Evolutionary conservation across 2,113 vertebrate species (phyloP).

Genomic region (Podilymbus podiceps): DNA sequence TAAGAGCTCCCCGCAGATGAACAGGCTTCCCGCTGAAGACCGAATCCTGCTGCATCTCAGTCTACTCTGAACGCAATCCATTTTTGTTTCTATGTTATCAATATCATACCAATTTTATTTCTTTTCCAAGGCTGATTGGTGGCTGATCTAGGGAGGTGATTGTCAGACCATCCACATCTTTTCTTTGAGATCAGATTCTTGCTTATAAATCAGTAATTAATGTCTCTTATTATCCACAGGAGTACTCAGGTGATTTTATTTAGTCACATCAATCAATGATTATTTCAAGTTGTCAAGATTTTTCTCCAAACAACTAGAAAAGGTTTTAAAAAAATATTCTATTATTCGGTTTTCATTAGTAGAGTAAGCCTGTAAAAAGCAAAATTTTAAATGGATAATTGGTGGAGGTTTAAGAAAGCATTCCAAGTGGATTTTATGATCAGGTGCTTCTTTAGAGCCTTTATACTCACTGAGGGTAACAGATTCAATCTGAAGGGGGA

Average conservation of each 20-base stretch:
- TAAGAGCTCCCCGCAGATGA: neutral
- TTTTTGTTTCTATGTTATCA: neutral
- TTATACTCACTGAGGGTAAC: slow-evolving; percentile 59
- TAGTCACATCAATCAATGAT: neutral
- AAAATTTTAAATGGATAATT: slow-evolving; percentile 45
- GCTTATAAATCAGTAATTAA: neutral
- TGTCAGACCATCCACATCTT: neutral
- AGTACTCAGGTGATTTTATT: slow-evolving; percentile 18
- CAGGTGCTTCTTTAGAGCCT: slow-evolving; percentile 59
- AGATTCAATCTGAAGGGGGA: slow-evolving; percentile 60
- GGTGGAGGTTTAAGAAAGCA: slow-evolving; percentile 50
- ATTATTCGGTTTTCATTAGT: neutral
- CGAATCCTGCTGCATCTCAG: neutral
- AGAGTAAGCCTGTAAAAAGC: neutral
- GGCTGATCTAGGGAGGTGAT: neutral
- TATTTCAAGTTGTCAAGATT: slow-evolving; percentile 11
- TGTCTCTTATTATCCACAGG: neutral
- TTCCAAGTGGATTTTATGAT: slow-evolving; percentile 69
- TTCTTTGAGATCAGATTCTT: neutral
- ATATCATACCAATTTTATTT: neutral
- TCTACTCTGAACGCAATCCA: fast-evolving
- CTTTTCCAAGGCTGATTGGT: neutral
- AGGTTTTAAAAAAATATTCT: neutral
- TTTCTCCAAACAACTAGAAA: slow-evolving; percentile 2
- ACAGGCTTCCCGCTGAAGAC: neutral